Evolutionary conservation across 2,113 vertebrate genomes (phyloP).

Genomic region (Apodemus speciosus): DNA sequence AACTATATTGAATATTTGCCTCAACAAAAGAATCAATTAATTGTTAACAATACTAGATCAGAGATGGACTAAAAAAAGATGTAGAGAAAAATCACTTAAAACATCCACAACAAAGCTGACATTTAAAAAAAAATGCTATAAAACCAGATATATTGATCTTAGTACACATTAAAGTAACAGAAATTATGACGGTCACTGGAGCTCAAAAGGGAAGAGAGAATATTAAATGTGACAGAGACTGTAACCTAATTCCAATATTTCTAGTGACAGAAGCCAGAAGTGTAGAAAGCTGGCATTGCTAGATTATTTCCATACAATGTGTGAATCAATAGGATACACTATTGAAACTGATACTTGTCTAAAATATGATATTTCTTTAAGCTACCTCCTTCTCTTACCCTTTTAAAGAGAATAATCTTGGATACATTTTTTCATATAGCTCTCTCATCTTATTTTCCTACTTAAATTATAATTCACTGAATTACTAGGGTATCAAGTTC

Average conservation of each 20-base stretch:
- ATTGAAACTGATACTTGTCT: slow-evolving; percentile 5
- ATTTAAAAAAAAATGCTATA: neutral
- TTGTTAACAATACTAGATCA: neutral
- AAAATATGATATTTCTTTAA: neutral
- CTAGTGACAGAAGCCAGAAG: neutral
- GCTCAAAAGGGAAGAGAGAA: neutral
- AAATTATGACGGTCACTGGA: neutral
- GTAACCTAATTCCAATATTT: neutral
- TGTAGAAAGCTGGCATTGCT: neutral
- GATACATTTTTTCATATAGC: slow-evolving; percentile 3
- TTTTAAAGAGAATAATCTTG: neutral
- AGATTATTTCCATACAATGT: neutral
- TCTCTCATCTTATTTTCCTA: neutral
- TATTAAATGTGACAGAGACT: slow-evolving; percentile 1
- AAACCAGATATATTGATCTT: slow-evolving; percentile 18
- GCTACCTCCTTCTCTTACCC: neutral
- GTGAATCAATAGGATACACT: neutral
- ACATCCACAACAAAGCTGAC: neutral
- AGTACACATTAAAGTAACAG: neutral
- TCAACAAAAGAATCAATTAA: neutral
- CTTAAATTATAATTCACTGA: neutral
- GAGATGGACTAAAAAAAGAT: neutral
- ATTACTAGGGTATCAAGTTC: neutral
- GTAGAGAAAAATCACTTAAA: neutral
- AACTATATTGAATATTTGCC: neutral